Evolutionary conservation across 2,113 vertebrate species (phyloP).

Genomic region (Amphiprion percula): DNA sequence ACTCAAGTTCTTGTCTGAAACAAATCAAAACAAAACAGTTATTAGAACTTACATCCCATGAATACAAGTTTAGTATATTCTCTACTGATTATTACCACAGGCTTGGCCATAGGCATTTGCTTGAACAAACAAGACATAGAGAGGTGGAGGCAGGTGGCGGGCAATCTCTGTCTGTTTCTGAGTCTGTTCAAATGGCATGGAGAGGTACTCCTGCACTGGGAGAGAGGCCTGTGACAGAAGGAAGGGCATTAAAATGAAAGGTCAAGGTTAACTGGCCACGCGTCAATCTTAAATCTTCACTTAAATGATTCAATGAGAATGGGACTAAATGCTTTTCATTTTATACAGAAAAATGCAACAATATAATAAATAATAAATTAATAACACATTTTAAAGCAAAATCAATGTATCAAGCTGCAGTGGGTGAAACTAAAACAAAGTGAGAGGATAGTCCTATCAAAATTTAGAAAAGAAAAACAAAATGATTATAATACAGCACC

Average conservation of each 20-base stretch:
- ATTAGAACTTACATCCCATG: background rate
- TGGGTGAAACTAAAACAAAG: no score
- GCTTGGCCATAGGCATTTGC: slow-evolving; percentile 95
- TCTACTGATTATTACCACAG: slow-evolving; percentile 87
- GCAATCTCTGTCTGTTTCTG: slow-evolving; percentile 96
- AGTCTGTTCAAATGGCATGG: slow-evolving; percentile 96
- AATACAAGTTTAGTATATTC: background rate
- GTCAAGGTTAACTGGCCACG: background rate
- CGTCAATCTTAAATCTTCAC: background rate
- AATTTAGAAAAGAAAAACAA: background rate
- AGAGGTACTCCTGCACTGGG: slow-evolving; percentile 95
- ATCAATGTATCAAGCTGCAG: no score
- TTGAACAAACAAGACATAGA: slow-evolving; percentile 97
- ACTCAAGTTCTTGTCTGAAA: slow-evolving; percentile 91
- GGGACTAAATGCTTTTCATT: no score
- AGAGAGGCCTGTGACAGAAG: slow-evolving; percentile 89
- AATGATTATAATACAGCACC: background rate
- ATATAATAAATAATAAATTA: no score
- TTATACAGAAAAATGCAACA: no score
- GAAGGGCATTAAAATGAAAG: background rate
- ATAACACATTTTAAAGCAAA: no score
- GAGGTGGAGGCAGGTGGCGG: slow-evolving; percentile 93
- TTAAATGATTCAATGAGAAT: no score
- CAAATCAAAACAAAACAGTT: slow-evolving; percentile 4
- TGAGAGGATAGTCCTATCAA: background rate